Evolutionary conservation across 2,113 vertebrate genomes (phyloP).

Genomic region (Aix galericulata): DNA sequence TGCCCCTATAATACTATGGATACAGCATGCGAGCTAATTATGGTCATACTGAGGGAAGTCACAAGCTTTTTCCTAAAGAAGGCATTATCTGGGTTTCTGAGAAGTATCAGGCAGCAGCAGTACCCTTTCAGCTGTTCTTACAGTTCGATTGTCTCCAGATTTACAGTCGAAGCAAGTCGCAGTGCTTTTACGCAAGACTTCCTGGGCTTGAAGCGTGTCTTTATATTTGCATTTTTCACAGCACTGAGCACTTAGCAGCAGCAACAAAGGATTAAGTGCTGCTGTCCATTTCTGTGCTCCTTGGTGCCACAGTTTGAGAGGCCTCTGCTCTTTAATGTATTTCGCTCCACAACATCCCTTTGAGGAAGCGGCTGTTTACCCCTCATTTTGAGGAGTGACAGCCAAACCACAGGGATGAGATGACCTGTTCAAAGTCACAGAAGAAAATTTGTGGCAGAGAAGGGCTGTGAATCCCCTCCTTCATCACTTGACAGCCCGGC

Average conservation of each 20-base stretch:
- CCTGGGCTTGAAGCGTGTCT: neutral
- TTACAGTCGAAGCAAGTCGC: neutral
- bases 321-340: neutral
- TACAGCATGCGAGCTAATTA: neutral
- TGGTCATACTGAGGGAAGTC: neutral
- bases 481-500: neutral
- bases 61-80: neutral
- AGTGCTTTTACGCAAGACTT: neutral
- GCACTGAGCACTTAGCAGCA: neutral
- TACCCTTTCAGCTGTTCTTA: neutral
- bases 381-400: neutral
- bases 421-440: neutral
- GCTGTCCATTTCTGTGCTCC: neutral
- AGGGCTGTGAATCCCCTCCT: neutral
- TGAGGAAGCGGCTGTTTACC: neutral
- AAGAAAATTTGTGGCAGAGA: neutral
- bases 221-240: constrained; percentile 38
- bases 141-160: neutral
- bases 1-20: neutral
- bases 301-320: neutral
- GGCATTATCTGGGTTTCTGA: neutral
- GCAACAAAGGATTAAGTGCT: neutral
- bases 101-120: neutral
- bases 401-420: neutral
- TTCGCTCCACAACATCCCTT: neutral